phyloP scores from a whole-genome alignment of 2,113 vertebrate genomes.

The Myotis brandtii region DNA sequence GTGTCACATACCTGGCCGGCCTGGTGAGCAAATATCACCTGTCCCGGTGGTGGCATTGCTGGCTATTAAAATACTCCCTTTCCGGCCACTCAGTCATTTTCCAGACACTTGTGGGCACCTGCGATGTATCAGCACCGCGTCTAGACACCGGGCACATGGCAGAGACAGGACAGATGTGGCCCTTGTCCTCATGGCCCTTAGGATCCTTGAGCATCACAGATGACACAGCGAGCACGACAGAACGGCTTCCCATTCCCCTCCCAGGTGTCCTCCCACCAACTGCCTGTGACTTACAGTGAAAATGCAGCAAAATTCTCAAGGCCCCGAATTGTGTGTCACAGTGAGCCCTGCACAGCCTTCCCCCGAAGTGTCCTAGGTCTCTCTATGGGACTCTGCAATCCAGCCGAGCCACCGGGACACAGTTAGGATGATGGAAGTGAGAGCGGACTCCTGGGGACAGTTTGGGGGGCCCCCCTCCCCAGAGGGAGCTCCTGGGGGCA shows the following conservation, averaged over 20 bases:
- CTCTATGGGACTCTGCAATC: not conserved
- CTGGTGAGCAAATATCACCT: not conserved
- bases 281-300: not conserved
- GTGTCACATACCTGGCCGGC: constrained; percentile 30
- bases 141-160: constrained; percentile 57
- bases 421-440: constrained; percentile 48
- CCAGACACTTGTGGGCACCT: constrained; percentile 69
- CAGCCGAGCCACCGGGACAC: constrained; percentile 54
- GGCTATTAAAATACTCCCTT: constrained; percentile 31
- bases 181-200: not conserved
- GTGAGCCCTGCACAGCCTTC: not conserved
- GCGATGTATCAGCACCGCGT: constrained; percentile 67
- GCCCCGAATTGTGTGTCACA: not conserved
- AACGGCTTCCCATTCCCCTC: not conserved
- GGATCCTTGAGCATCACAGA: not conserved
- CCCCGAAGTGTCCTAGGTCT: not conserved
- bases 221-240: not conserved
- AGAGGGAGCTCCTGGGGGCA: not conserved
- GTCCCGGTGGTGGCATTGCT: not conserved
- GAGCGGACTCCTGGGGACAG: not conserved
- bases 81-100: constrained; percentile 49
- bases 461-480: not conserved
- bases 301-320: not conserved
- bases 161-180: not conserved
- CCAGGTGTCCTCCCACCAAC: not conserved